These are phyloP conservation scores for Tachina fera DNA, from an alignment of 2,888 invertebrate genomes.

Conservation along the genomic window DNA sequence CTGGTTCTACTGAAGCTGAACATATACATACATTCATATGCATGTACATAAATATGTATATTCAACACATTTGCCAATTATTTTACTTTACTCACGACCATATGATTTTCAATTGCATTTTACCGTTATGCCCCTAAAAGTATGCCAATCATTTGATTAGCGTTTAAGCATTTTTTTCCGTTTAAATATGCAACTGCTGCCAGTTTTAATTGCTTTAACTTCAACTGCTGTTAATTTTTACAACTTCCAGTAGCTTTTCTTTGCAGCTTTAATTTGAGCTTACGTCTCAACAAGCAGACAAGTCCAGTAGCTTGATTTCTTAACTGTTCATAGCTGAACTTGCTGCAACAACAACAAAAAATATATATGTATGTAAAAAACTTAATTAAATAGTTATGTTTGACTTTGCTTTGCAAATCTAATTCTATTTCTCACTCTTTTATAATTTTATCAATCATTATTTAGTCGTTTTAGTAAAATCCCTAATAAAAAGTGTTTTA, in stretches of 20 bases:
- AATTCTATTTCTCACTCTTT: conserved; percentile 47
- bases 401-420: conserved; percentile 30
- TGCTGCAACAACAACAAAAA: background rate
- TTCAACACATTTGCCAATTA: background rate
- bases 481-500: conserved; percentile 67
- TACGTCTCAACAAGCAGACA: conserved; percentile 20
- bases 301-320: conserved; percentile 40
- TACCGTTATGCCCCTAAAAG: conserved; percentile 21
- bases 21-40: too few species aligned
- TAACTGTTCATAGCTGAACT: conserved; percentile 38
- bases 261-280: conserved; percentile 43
- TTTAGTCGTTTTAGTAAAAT: conserved; percentile 55
- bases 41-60: background rate
- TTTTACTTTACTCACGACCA: background rate
- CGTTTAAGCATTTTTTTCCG: background rate
- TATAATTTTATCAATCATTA: conserved; percentile 63
- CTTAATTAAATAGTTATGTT: conserved; percentile 56
- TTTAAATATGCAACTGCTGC: conserved; percentile 3
- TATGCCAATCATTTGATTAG: conserved; percentile 4
- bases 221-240: background rate
- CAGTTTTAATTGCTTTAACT: conserved; percentile 4
- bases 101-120: background rate
- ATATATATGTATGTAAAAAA: background rate
- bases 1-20: background rate
- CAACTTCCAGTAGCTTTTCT: conserved; percentile 45